Evolutionary conservation across 2,888 invertebrate species (phyloP), one percentile per base, ranked within the genome.

Genomic region (Heterodera filipjevi): DNA sequence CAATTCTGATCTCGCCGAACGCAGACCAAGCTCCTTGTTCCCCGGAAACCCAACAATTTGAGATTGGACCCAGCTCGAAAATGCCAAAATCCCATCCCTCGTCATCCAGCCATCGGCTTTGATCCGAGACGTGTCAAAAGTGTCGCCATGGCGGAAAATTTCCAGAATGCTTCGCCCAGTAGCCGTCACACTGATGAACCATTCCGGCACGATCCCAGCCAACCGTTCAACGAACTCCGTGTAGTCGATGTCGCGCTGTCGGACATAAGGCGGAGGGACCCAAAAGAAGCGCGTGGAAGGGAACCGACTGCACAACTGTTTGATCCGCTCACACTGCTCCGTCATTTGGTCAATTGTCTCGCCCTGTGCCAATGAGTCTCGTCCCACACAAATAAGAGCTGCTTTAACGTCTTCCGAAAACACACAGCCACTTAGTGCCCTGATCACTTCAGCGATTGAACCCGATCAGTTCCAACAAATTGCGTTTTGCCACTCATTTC

Each of bases 251-350:
- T 22, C n/a, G 3, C n/a, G 22, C 46, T 30, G 14, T n/a, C n/a
- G n/a, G n/a, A n/a, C n/a, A n/a, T n/a, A n/a, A n/a, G n/a, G n/a
- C n/a, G n/a, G n/a, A n/a, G n/a, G n/a, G n/a, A 73, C 22, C 73
- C 73, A 73, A 3, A 44, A 22, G 0, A 35, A 16, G 46, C 64
- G 49, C 8, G 33, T 27, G 19, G 33, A 27, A 14, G 22, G 32
- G 32, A 44, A 73, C 3, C 73, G 39, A 14, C 30, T 33, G 2
- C 44, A 8, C 12, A 71, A 30, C 14, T 33, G 71, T 12, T 71
- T 71, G 27, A 71, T n/a, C n/a, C 71, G 71, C 2, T 14, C 22
- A 22, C 53, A 53, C 53, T 73, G 53, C n/a, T 73, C 73, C 73
- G 46, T 16, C 16, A 73, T 59, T 35, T 35, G 44, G 1, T 73